These are phyloP conservation scores for Steatornis caripensis DNA, from an alignment of 2,113 vertebrate genomes.

Conservation along the genomic window DNA sequence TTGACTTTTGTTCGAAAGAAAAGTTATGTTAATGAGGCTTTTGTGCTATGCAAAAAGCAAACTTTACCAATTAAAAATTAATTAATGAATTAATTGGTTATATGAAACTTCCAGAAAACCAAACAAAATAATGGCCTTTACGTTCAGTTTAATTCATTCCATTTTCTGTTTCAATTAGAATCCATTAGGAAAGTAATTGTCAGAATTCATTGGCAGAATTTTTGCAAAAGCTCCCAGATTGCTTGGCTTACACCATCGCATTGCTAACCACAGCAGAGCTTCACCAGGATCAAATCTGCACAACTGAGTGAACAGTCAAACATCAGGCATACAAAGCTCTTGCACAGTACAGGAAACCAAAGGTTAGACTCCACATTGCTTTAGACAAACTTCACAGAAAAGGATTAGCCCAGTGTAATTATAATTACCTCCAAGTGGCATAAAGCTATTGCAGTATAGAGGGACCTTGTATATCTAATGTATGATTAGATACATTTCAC, in stretches of 20 bases:
- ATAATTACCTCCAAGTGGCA: not conserved
- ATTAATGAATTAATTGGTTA: constrained; percentile 9
- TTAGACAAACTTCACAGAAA: not conserved
- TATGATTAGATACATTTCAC: not conserved
- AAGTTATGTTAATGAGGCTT: not conserved
- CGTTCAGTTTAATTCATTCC: constrained; percentile 5
- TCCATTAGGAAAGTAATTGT: constrained; percentile 23
- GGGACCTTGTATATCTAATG: not conserved
- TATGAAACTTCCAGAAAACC: not conserved
- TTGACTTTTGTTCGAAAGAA: not conserved
- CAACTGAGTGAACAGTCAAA: not conserved
- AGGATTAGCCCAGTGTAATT: not conserved
- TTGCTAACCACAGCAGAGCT: not conserved
- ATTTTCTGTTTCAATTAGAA: not conserved
- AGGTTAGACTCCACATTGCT: not conserved
- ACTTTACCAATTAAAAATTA: not conserved
- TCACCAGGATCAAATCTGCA: not conserved
- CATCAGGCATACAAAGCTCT: not conserved
- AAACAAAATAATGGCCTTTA: not conserved
- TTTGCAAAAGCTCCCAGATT: not conserved
- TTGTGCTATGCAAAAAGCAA: not conserved
- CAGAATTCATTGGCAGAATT: not conserved
- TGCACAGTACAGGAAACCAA: not conserved
- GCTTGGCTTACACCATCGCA: not conserved
- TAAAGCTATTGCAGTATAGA: not conserved